Percentiles rank a stretch among this genome's conserved stretches.
Evolutionary conservation across 2,797 vertebrate species (phyloP).

Genomic region (Danio choprae): DNA sequence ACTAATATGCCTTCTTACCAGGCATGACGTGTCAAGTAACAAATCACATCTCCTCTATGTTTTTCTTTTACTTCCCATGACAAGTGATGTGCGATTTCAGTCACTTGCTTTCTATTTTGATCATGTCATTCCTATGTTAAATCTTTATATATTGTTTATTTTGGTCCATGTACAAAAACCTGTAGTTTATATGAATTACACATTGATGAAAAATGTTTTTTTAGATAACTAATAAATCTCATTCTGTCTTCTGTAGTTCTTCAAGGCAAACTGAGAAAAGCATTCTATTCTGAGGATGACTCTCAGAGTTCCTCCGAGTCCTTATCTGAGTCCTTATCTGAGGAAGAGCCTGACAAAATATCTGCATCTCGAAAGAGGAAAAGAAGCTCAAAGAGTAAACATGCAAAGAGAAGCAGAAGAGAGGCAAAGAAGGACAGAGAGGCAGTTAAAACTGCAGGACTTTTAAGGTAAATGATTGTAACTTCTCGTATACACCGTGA

Average conservation of each 20-base stretch:
- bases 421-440: slow-evolving; percentile 74
- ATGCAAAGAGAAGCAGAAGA: slow-evolving; percentile 80
- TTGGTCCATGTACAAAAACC: not conserved
- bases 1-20: slow-evolving; percentile 1
- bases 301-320: slow-evolving; percentile 81
- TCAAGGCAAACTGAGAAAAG: slow-evolving; percentile 86
- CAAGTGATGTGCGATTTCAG: not conserved
- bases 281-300: slow-evolving; percentile 79
- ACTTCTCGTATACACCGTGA: not conserved
- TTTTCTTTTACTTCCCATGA: not conserved
- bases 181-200: not conserved
- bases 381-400: slow-evolving; percentile 82
- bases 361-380: slow-evolving; percentile 76
- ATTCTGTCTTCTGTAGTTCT: slow-evolving; percentile 73
- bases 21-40: not conserved
- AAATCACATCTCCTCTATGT: slow-evolving; percentile 1
- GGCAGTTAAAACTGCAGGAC: slow-evolving; percentile 64
- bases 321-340: slow-evolving; percentile 78
- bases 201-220: not conserved
- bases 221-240: not conserved
- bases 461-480: slow-evolving; percentile 74
- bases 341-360: slow-evolving; percentile 81
- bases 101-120: not conserved
- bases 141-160: not conserved
- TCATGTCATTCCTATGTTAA: not conserved